phyloP scores from a whole-genome alignment of 2,888 invertebrate genomes.

The Tachina lurida region DNA sequence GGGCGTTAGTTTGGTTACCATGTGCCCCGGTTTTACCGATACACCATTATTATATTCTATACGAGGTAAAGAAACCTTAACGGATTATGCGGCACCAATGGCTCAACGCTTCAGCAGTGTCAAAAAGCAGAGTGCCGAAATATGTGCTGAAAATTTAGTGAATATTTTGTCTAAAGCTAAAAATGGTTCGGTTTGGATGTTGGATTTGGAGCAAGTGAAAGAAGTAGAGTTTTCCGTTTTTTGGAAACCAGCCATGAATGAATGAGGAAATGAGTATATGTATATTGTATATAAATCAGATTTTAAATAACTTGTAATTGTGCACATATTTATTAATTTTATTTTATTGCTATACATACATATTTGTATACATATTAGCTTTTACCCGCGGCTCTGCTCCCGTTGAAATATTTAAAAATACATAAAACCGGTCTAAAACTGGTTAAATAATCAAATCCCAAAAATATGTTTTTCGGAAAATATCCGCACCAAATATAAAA shows the following conservation, averaged over 20 bases:
- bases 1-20: constrained; percentile 65
- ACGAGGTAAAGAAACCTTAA: constrained; percentile 64
- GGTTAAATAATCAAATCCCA: no score
- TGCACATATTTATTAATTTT: no score
- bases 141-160: constrained; percentile 78
- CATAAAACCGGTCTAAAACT: no score
- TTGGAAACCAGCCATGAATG: constrained; percentile 72
- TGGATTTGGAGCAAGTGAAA: constrained; percentile 77
- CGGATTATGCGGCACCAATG: constrained; percentile 63
- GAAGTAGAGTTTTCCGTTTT: constrained; percentile 71
- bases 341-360: no score
- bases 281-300: background rate
- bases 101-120: constrained; percentile 47
- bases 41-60: constrained; percentile 54
- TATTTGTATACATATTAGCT: no score
- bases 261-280: background rate
- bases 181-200: constrained; percentile 80
- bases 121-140: constrained; percentile 58
- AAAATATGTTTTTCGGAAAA: no score
- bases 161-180: constrained; percentile 78
- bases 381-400: no score
- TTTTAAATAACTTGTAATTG: no score
- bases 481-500: no score
- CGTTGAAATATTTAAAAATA: no score
- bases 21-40: constrained; percentile 71